These are phyloP conservation scores for Acanthochromis polyacanthus DNA, from an alignment of 2,113 vertebrate species.

Conservation along the genomic window DNA sequence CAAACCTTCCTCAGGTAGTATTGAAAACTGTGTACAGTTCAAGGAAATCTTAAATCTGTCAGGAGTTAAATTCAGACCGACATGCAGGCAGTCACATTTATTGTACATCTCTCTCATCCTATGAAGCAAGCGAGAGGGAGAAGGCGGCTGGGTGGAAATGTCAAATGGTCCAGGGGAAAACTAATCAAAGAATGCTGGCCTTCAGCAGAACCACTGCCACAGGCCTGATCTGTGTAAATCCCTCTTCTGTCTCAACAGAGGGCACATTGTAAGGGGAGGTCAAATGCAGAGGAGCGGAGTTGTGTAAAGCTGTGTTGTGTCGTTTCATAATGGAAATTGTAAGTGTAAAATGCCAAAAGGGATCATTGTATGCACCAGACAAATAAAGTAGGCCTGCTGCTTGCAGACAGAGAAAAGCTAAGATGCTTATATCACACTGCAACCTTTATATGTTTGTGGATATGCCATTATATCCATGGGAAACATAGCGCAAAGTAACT, in stretches of 20 bases:
- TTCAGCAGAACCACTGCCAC: conserved; percentile 65
- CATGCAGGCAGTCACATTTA: conserved; percentile 3
- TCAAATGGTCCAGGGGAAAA: conserved; percentile 59
- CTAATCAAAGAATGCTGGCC: conserved; percentile 71
- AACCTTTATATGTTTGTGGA: neutral
- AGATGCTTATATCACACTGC: neutral
- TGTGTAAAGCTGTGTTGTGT: conserved; percentile 58
- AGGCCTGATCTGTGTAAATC: conserved; percentile 66
- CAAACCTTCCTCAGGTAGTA: conserved; percentile 8
- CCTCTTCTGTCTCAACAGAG: conserved; percentile 67
- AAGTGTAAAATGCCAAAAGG: conserved; percentile 59
- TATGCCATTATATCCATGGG: neutral
- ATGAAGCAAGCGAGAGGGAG: neutral
- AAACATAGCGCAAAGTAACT: neutral
- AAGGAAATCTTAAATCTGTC: conserved; percentile 18
- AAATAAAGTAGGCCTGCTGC: conserved; percentile 20
- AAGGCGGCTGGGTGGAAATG: conserved; percentile 60
- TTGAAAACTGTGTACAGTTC: conserved; percentile 29
- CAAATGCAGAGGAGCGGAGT: conserved; percentile 69
- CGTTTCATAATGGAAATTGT: conserved; percentile 62
- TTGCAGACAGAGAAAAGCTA: conserved; percentile 17
- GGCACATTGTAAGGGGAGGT: conserved; percentile 63
- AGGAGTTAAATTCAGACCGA: conserved; percentile 39
- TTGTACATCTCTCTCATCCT: conserved; percentile 43
- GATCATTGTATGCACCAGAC: conserved; percentile 40